phyloP scores from a whole-genome alignment of 2,797 vertebrate genomes.

The Distichodus sexfasciatus region DNA sequence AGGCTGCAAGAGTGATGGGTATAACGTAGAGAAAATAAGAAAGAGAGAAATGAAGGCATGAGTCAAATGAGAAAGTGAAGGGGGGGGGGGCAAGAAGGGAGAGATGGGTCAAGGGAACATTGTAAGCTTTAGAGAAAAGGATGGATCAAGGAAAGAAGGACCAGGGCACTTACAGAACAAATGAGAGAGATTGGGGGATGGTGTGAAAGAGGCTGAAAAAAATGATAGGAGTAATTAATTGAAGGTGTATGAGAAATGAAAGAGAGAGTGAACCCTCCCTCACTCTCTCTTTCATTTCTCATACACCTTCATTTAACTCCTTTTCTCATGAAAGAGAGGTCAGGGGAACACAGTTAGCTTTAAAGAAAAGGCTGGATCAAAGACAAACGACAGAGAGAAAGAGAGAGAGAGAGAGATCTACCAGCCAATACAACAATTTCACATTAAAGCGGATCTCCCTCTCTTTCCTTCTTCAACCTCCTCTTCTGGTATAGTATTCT shows the following conservation, averaged over 20 bases:
- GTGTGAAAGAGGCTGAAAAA: too few species aligned
- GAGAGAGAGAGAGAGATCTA: not conserved
- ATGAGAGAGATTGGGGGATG: too few species aligned
- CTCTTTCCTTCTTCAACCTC: not conserved
- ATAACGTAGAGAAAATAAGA: not conserved
- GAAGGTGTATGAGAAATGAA: too few species aligned
- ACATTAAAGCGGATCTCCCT: too few species aligned
- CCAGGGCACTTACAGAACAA: too few species aligned
- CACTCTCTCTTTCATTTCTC: too few species aligned
- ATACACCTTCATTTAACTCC: too few species aligned
- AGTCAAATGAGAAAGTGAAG: not conserved
- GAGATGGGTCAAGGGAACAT: not conserved
- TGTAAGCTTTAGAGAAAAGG: not conserved
- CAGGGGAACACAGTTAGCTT: not conserved
- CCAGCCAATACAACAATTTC: too few species aligned
- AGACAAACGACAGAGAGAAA: not conserved
- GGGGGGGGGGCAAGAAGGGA: conserved; percentile 3
- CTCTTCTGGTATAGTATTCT: too few species aligned
- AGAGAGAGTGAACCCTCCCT: too few species aligned
- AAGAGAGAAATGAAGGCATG: not conserved
- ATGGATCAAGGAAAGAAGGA: not conserved
- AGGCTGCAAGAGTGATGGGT: not conserved
- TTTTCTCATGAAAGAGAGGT: not conserved
- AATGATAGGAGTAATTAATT: too few species aligned
- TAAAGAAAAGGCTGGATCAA: not conserved